Percentiles rank a stretch among this genome's conserved stretches.
phyloP scores from a whole-genome alignment of 37 sponge, comb jelly and placozoan species.

The Theonella swinhoei region DNA sequence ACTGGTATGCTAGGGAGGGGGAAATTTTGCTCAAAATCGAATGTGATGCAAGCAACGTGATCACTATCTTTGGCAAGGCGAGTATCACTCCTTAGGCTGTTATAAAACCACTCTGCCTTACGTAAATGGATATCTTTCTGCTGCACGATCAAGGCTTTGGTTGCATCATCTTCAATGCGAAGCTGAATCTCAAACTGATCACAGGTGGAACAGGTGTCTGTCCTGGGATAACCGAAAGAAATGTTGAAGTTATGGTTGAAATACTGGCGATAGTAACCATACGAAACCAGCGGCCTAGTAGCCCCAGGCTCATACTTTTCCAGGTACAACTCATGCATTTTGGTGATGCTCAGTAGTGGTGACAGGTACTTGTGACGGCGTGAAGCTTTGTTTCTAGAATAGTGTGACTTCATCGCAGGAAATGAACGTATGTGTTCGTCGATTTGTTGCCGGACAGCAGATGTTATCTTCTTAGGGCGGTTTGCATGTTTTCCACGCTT shows the following conservation, averaged over 20 bases:
- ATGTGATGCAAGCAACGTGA: not conserved
- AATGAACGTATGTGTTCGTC: not conserved
- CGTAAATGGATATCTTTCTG: not conserved
- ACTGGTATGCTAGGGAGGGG: not conserved
- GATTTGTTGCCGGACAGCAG: constrained; percentile 5
- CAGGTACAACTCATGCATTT: constrained; percentile 5
- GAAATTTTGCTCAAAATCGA: not conserved
- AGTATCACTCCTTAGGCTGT: not conserved
- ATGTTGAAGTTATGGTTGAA: constrained; percentile 8
- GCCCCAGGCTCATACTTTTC: not conserved
- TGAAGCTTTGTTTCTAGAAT: not conserved
- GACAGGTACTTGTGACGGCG: constrained; percentile 7
- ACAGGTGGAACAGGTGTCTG: constrained; percentile 17
- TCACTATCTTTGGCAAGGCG: not conserved
- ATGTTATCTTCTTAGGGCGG: not conserved
- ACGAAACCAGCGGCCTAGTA: not conserved
- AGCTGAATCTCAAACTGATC: not conserved
- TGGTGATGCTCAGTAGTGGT: not conserved
- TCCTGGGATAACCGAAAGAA: constrained; percentile 1
- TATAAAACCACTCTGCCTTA: not conserved
- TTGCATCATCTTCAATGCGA: not conserved
- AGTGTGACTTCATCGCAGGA: constrained; percentile 16
- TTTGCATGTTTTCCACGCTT: not conserved
- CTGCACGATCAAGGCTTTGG: not conserved
- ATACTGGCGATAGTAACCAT: not conserved